phyloP scores from a whole-genome alignment of 2,888 invertebrate species.

The Parelbella ahira region DNA sequence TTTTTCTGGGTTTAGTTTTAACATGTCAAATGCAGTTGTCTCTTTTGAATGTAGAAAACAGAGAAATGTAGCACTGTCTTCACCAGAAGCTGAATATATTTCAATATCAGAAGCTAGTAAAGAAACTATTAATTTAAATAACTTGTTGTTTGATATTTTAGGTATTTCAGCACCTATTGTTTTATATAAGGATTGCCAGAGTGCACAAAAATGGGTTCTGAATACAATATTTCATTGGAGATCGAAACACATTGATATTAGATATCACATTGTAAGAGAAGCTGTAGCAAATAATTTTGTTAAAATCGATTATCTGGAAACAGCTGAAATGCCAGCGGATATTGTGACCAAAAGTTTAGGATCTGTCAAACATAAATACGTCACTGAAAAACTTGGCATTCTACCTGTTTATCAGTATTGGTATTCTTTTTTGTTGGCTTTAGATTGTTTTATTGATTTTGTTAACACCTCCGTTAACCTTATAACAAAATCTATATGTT shows the following conservation, averaged over 20 bases:
- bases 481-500: too few relatives aligned
- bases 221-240: constrained; percentile 7
- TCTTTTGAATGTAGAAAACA: constrained; percentile 40
- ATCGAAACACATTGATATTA: constrained; percentile 28
- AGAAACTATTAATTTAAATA: constrained; percentile 30
- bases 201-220: constrained; percentile 1
- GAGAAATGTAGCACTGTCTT: constrained; percentile 38
- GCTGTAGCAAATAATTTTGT: constrained; percentile 18
- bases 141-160: constrained; percentile 25
- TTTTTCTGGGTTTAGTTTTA: constrained; percentile 34
- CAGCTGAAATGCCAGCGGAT: constrained; percentile 30
- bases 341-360: constrained; percentile 28
- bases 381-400: too few relatives aligned
- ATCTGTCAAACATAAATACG: constrained; percentile 25
- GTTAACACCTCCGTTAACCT: too few relatives aligned
- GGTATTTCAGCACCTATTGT: not conserved
- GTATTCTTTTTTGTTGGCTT: too few relatives aligned
- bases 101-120: constrained; percentile 27
- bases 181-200: not conserved
- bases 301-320: constrained; percentile 25
- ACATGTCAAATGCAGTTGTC: constrained; percentile 32
- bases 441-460: too few relatives aligned
- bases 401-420: too few relatives aligned
- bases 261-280: constrained; percentile 27
- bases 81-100: constrained; percentile 31